Evolutionary conservation across 2,888 invertebrate genomes (phyloP), one percentile per base, ranked within the genome.

Genomic region (Spatulosminthurus flaviceps): DNA sequence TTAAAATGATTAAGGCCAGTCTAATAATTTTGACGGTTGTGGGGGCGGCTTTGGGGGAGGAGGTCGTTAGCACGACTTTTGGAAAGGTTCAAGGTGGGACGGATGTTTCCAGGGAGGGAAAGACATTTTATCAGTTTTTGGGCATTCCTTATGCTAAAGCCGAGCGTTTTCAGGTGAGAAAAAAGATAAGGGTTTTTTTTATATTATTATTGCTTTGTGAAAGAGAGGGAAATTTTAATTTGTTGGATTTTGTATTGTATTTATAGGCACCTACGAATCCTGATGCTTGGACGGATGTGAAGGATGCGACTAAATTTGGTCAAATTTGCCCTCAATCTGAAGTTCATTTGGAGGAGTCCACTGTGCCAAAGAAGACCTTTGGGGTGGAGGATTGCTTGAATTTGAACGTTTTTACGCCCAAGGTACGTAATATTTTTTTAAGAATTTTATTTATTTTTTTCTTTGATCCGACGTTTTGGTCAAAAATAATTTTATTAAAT

Each of bases 301-400:
- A 73, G 22, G 81, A 84, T 71, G 82, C 73, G 2, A 82, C 80
- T 0, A 61, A 41, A 41, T 80, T 77, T 28, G 82, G 79, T 4
- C 75, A 72, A 4, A 11, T 51, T 9, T 84, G 84, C 24, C 78
- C 80, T 19, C 82, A 84, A 28, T 81, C 42, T 29, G 43, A 64
- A 11, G 24, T 64, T 16, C 22, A 64, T 24, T 24, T 64, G 11
- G 64, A 22, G 26, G 64, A 9, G 22, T 22, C 22, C 24, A 26
- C 4, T 22, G n/a, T 2, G 4, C 67, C 43, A 0, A 69, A 77
- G 42, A 66, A 64, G 16, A 78, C 74, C 29, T 2, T 41, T 19
- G 84, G 84, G 26, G 26, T 70, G 24, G 84, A 84, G 43, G 82
- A 83, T 21, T 84, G 84, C 64, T 80, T 82, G 5, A 81, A 70